A percentile compares a stretch with the other conserved stretches of the same genome.
Evolutionary conservation across 2,797 vertebrate species (phyloP).

Genomic region (Glyptemys insculpta): DNA sequence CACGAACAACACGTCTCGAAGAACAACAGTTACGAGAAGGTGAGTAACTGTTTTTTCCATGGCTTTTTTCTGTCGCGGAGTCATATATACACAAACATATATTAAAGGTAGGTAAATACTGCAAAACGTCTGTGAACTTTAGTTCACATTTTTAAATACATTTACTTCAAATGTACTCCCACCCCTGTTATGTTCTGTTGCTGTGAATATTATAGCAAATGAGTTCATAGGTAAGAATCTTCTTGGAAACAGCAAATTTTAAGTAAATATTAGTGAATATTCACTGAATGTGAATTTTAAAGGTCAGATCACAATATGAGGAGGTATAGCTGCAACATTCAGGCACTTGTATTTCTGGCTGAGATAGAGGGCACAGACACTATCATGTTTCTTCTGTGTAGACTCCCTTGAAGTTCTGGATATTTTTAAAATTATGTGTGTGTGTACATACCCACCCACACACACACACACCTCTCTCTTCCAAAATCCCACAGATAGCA

Average conservation of each 20-base stretch:
- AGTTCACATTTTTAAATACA: neutral
- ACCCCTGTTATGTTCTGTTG: neutral
- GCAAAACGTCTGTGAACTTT: neutral
- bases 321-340: neutral
- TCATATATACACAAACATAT: neutral
- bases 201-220: neutral
- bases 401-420: neutral
- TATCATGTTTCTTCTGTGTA: neutral
- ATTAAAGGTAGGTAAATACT: slow-evolving; percentile 11
- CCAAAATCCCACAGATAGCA: slow-evolving; percentile 60
- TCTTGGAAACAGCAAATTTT: neutral
- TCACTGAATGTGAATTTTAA: neutral
- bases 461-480: neutral
- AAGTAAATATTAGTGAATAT: neutral
- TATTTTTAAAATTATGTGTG: neutral
- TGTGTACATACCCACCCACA: no score
- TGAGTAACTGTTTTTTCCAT: neutral
- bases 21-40: no score
- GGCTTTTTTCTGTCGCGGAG: neutral
- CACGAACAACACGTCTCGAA: no score
- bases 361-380: neutral
- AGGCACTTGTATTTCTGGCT: neutral
- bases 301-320: neutral
- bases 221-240: neutral
- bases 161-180: neutral